These are phyloP conservation scores for Epiblema foenella DNA, from an alignment of 2,888 invertebrate species.

Conservation along the genomic window DNA sequence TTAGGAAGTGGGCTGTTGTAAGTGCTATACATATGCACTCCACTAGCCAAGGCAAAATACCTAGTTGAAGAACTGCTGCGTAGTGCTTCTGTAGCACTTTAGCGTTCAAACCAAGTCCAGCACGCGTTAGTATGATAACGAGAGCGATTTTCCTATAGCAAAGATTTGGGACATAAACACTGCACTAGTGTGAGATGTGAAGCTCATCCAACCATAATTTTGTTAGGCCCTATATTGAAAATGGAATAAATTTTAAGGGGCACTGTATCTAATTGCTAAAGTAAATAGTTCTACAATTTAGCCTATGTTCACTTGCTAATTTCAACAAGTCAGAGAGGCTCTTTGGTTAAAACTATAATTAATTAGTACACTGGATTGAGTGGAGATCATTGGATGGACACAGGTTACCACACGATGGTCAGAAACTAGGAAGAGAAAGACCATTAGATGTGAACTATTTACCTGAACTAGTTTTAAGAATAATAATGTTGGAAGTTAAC, in stretches of 20 bases:
- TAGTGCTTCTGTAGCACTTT: conserved; percentile 89
- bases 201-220: background rate
- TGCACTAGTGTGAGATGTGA: background rate
- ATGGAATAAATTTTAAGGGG: no score
- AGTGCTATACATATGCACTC: conserved; percentile 88
- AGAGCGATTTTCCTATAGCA: conserved; percentile 90
- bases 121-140: conserved; percentile 92
- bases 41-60: conserved; percentile 90
- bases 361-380: no score
- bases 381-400: background rate
- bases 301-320: no score
- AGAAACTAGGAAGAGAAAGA: background rate
- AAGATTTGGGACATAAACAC: background rate
- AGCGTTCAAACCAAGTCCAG: conserved; percentile 93
- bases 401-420: background rate
- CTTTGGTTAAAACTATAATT: no score
- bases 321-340: no score
- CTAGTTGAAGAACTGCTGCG: conserved; percentile 89
- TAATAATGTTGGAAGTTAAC: conserved; percentile 58
- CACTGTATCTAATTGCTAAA: no score
- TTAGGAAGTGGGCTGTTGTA: conserved; percentile 87
- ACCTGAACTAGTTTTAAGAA: background rate
- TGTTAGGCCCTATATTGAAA: no score
- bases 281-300: no score
- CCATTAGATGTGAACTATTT: background rate